Conservation (phyloP, 2,113 vertebrate genomes). For the Notarius quadriscutis region DNA sequence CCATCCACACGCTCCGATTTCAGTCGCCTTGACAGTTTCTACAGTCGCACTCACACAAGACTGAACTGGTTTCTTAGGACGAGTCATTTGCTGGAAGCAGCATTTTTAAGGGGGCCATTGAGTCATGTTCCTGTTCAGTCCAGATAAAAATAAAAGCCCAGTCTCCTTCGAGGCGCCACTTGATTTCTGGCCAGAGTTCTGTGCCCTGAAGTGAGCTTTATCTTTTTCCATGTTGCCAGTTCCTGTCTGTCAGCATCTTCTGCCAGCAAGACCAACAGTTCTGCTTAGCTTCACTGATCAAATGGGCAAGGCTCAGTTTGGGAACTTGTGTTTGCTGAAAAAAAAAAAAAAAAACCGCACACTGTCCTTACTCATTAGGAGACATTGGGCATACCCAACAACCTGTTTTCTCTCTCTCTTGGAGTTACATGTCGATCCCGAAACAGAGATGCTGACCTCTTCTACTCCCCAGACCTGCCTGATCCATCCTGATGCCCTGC, state of each 20-base stretch:
- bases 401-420: too few relatives aligned
- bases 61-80: conserved; percentile 42
- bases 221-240: background rate
- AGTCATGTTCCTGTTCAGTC: background rate
- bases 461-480: too few relatives aligned
- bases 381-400: too few relatives aligned
- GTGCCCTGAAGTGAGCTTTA: conserved; percentile 5
- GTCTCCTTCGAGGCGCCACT: background rate
- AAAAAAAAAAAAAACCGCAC: too few relatives aligned
- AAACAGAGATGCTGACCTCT: too few relatives aligned
- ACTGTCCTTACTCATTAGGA: too few relatives aligned
- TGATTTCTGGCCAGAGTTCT: background rate
- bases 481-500: too few relatives aligned
- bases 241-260: background rate
- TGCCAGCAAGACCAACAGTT: background rate
- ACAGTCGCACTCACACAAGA: conserved; percentile 40
- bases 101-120: background rate
- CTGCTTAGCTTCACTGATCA: background rate
- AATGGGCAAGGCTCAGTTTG: background rate
- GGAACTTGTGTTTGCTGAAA: background rate
- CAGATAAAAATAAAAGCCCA: background rate
- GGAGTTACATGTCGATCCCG: too few relatives aligned
- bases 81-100: conserved; percentile 8
- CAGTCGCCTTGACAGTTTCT: conserved; percentile 50
- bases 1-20: conserved; percentile 1